phyloP scores from a whole-genome alignment of 1,140 invertebrate species.

The Telenomus remus region DNA sequence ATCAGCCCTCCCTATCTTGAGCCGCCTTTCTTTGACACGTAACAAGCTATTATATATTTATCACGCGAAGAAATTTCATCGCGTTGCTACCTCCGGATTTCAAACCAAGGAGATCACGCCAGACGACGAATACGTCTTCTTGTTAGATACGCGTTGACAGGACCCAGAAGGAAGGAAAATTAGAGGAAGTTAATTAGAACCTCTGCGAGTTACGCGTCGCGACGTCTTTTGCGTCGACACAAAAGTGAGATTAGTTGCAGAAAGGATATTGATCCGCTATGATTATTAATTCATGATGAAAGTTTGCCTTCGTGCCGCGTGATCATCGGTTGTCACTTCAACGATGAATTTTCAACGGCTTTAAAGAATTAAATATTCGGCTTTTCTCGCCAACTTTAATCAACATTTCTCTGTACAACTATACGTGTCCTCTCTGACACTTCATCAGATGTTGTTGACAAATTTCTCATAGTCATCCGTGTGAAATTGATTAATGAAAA shows the following conservation, averaged over 20 bases:
- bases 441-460: too few relatives aligned
- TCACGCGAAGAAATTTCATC: constrained; percentile 64
- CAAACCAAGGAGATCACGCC: constrained; percentile 57
- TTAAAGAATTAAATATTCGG: neutral
- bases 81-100: constrained; percentile 57
- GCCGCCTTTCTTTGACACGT: constrained; percentile 50
- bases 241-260: constrained; percentile 61
- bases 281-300: constrained; percentile 57
- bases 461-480: too few relatives aligned
- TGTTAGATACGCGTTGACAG: constrained; percentile 61
- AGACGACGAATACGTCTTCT: constrained; percentile 58
- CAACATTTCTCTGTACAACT: too few relatives aligned
- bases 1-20: constrained; percentile 30
- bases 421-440: too few relatives aligned
- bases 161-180: constrained; percentile 54
- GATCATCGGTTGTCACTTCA: constrained; percentile 37
- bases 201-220: constrained; percentile 50
- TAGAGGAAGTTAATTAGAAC: constrained; percentile 63
- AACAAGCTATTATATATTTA: constrained; percentile 71
- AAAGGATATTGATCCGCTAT: constrained; percentile 57
- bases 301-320: constrained; percentile 32
- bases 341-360: constrained; percentile 30
- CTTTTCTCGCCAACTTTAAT: too few relatives aligned
- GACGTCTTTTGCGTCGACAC: constrained; percentile 51
- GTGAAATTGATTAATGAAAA: constrained; percentile 9